Conservation (phyloP, 2,113 vertebrate species). For the Syngnathoides biaculeatus region DNA sequence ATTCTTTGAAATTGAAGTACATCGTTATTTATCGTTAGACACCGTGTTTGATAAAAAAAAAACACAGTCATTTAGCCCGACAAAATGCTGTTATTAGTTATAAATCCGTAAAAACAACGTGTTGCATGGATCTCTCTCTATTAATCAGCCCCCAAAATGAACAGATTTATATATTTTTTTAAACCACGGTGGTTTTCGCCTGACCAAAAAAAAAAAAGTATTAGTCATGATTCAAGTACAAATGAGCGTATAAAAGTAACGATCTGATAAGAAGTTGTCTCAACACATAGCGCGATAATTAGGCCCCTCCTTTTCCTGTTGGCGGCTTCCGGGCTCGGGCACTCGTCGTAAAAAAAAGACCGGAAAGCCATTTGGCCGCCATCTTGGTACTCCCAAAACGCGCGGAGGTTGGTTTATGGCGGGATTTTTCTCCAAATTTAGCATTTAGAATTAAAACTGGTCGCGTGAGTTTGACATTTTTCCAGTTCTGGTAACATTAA, state of each 20-base stretch:
- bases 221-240: not conserved
- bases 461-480: too few species aligned
- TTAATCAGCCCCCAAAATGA: not conserved
- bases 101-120: not conserved
- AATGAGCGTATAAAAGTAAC: not conserved
- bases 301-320: not conserved
- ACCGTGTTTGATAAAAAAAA: not conserved
- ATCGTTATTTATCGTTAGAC: not conserved
- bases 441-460: too few species aligned
- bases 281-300: not conserved
- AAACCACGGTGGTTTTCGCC: not conserved
- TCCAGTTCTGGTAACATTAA: too few species aligned
- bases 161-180: not conserved
- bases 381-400: too few species aligned
- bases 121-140: not conserved
- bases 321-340: not conserved
- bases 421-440: too few species aligned
- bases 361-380: too few species aligned
- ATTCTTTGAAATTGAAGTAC: not conserved
- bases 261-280: not conserved
- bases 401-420: too few species aligned
- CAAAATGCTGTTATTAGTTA: too few species aligned
- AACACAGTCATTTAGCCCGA: not conserved
- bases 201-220: not conserved
- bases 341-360: too few species aligned